Conservation (phyloP, 92 coral and sea anemone species). For the Paragorgia papillata region DNA sequence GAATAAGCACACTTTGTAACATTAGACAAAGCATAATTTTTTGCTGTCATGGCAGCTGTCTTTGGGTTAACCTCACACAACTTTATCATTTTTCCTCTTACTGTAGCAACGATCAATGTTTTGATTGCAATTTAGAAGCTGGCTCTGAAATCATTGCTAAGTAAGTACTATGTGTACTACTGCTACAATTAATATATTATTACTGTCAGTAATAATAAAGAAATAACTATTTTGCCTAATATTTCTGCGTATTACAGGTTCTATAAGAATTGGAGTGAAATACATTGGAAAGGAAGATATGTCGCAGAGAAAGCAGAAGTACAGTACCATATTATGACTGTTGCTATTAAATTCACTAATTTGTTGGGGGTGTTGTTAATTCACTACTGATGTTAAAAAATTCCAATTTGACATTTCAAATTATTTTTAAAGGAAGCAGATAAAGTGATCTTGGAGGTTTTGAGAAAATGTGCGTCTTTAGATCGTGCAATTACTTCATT, state of each 20-base stretch:
- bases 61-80: no score
- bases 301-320: slow-evolving; percentile 85
- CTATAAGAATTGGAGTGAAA: slow-evolving; percentile 79
- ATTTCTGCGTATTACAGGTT: slow-evolving; percentile 57
- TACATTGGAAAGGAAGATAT: slow-evolving; percentile 77
- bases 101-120: slow-evolving; percentile 89
- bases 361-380: no score
- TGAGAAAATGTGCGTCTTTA: slow-evolving; percentile 71
- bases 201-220: no score
- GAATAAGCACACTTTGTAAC: no score
- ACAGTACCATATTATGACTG: not conserved
- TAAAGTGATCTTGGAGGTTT: slow-evolving; percentile 53
- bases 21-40: no score
- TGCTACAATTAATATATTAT: not conserved
- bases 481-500: slow-evolving; percentile 78
- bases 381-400: no score
- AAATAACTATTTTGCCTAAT: no score
- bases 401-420: not conserved
- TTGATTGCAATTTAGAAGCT: slow-evolving; percentile 89
- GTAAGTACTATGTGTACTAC: slow-evolving; percentile 48
- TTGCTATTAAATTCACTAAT: no score
- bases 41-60: no score
- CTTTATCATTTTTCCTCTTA: not conserved
- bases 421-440: slow-evolving; percentile 65
- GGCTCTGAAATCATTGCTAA: slow-evolving; percentile 89